Percentiles rank a stretch among this genome's conserved stretches.
phyloP scores from a whole-genome alignment of 1,140 invertebrate species.

The Cydia amplana region DNA sequence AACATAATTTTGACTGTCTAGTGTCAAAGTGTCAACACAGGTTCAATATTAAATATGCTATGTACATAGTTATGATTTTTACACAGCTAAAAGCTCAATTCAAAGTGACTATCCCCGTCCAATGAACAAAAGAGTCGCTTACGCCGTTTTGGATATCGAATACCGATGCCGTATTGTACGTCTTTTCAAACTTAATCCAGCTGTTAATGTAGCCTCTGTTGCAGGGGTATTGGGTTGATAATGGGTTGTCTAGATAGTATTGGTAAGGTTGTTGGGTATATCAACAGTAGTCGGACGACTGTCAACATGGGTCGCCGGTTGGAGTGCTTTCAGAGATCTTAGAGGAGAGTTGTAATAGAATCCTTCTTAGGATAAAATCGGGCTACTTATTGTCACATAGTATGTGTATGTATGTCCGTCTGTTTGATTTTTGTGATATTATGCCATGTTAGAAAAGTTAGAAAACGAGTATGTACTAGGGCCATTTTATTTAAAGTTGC shows the following conservation, averaged over 20 bases:
- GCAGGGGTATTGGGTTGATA: not conserved
- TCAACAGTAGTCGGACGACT: constrained; percentile 5
- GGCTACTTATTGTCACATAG: too few relatives aligned
- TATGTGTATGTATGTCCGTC: not conserved
- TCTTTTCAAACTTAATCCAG: not conserved
- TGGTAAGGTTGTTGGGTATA: not conserved
- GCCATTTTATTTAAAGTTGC: too few relatives aligned
- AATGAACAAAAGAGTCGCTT: constrained; percentile 5
- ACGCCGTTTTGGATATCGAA: not conserved
- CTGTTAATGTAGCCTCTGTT: not conserved
- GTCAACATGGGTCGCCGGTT: constrained; percentile 10
- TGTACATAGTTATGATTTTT: not conserved
- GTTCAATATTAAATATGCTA: not conserved
- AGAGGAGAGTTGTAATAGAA: constrained; percentile 1
- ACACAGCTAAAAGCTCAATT: not conserved
- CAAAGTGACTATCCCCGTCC: not conserved
- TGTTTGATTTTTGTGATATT: too few relatives aligned
- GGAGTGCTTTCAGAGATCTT: not conserved
- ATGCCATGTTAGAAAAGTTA: too few relatives aligned
- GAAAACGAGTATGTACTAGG: too few relatives aligned
- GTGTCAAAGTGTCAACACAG: not conserved
- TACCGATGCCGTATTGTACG: constrained; percentile 1
- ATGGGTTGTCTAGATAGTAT: not conserved
- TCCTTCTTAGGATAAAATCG: not conserved
- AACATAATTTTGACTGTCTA: not conserved